These are phyloP conservation scores for Kobus ellipsiprymnus DNA, from an alignment of 2,113 vertebrate species.

Conservation along the genomic window DNA sequence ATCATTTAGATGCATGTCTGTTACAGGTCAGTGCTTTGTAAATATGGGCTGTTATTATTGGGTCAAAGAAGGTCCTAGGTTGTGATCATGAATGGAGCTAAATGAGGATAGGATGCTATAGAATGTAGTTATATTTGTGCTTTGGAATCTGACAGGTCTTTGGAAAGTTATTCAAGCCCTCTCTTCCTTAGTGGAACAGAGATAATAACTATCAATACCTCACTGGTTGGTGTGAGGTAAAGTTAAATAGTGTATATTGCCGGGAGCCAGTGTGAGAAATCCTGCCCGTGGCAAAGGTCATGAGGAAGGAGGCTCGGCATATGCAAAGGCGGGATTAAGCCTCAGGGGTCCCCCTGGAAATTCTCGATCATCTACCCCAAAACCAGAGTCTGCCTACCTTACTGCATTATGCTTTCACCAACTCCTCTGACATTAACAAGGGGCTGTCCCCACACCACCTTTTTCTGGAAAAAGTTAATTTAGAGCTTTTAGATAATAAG, in stretches of 20 bases:
- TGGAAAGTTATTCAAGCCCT: neutral
- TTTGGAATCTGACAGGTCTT: neutral
- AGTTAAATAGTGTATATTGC: neutral
- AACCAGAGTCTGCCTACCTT: too few relatives aligned
- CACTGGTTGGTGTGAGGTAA: neutral
- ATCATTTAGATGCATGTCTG: neutral
- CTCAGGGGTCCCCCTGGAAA: too few relatives aligned
- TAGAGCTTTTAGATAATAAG: too few relatives aligned
- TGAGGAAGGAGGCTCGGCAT: too few relatives aligned
- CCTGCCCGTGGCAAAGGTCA: fast-evolving
- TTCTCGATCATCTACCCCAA: too few relatives aligned
- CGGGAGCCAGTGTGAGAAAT: too few relatives aligned
- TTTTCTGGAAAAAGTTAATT: too few relatives aligned
- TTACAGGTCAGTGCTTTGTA: neutral
- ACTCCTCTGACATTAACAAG: too few relatives aligned
- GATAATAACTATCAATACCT: neutral
- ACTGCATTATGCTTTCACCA: too few relatives aligned
- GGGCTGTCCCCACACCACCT: too few relatives aligned
- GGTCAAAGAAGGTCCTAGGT: neutral
- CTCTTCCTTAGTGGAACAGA: neutral
- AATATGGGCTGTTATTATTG: neutral
- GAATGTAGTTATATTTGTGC: neutral
- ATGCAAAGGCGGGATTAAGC: too few relatives aligned
- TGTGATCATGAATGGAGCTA: neutral
- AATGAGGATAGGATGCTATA: neutral